A percentile compares a stretch with the other conserved stretches of the same genome.
Evolutionary conservation across 2,888 invertebrate species (phyloP).

Genomic region (Choreutis nemorana): DNA sequence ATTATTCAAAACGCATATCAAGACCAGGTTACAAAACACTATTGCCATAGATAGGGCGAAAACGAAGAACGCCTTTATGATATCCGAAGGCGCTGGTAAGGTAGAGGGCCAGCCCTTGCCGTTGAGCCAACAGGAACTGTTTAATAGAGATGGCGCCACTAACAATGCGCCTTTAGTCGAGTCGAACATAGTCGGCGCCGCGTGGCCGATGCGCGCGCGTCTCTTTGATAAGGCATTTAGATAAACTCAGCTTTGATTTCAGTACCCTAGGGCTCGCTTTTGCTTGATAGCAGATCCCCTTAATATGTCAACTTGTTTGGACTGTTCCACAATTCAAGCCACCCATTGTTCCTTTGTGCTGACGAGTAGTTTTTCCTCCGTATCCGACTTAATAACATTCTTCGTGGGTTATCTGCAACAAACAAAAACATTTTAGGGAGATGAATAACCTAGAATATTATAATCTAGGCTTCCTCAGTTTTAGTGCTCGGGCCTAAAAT

Average conservation of each 20-base stretch:
- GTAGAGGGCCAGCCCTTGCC: constrained; percentile 70
- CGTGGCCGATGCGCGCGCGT: constrained; percentile 45
- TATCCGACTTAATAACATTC: too few relatives aligned
- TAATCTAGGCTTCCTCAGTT: too few relatives aligned
- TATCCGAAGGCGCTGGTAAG: constrained; percentile 73
- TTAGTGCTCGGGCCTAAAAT: too few relatives aligned
- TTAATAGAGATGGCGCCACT: constrained; percentile 80
- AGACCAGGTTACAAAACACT: constrained; percentile 79
- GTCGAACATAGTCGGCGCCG: constrained; percentile 69
- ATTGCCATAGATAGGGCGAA: constrained; percentile 80
- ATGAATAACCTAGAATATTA: too few relatives aligned
- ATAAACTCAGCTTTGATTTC: constrained; percentile 35
- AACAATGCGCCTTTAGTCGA: constrained; percentile 75
- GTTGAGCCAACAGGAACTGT: constrained; percentile 83
- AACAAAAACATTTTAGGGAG: too few relatives aligned
- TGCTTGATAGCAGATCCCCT: too few relatives aligned
- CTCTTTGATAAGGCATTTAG: constrained; percentile 60
- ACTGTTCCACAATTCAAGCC: too few relatives aligned
- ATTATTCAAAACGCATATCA: constrained; percentile 86
- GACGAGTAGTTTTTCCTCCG: too few relatives aligned
- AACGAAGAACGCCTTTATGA: constrained; percentile 79
- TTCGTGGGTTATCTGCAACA: too few relatives aligned
- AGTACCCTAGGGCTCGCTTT: constrained; percentile 39
- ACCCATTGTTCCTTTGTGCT: too few relatives aligned
- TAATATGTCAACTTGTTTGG: too few relatives aligned